Evolutionary conservation across 2,113 vertebrate species (phyloP).

Genomic region (Thomomys bottae): DNA sequence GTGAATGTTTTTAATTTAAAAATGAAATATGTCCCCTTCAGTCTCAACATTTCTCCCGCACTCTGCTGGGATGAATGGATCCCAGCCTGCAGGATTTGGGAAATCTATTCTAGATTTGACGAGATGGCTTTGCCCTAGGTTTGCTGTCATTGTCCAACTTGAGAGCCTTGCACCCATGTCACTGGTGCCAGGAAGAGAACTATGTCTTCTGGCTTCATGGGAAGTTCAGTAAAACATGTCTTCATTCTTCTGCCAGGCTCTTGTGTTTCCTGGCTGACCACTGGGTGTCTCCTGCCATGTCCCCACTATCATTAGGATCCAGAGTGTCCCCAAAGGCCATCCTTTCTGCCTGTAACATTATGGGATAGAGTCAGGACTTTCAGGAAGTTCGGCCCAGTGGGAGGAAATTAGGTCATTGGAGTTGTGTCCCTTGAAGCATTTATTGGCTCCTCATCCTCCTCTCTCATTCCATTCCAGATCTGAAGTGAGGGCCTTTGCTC

Average conservation of each 20-base stretch:
- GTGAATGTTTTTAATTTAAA: slow-evolving; percentile 33
- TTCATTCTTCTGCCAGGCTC: not conserved
- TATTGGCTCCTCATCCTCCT: not conserved
- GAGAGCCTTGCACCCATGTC: not conserved
- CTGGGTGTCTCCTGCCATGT: not conserved
- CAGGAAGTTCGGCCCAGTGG: not conserved
- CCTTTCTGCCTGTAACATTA: too few relatives aligned
- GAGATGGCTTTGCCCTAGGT: accelerated
- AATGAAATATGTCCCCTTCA: not conserved
- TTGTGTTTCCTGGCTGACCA: accelerated
- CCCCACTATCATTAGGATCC: too few relatives aligned
- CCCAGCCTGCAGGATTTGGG: too few relatives aligned
- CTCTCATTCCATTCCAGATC: not conserved
- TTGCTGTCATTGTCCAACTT: not conserved
- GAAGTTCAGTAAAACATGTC: not conserved
- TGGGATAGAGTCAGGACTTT: too few relatives aligned
- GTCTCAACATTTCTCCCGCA: not conserved
- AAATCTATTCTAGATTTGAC: not conserved
- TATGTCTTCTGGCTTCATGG: not conserved
- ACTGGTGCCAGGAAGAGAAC: accelerated
- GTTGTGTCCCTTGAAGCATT: not conserved
- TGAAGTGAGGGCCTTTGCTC: not conserved
- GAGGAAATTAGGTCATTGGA: not conserved
- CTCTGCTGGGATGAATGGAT: not conserved
- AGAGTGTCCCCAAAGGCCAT: not conserved